phyloP scores from a whole-genome alignment of 2,888 invertebrate genomes.

The Trichopria drosophilae region DNA sequence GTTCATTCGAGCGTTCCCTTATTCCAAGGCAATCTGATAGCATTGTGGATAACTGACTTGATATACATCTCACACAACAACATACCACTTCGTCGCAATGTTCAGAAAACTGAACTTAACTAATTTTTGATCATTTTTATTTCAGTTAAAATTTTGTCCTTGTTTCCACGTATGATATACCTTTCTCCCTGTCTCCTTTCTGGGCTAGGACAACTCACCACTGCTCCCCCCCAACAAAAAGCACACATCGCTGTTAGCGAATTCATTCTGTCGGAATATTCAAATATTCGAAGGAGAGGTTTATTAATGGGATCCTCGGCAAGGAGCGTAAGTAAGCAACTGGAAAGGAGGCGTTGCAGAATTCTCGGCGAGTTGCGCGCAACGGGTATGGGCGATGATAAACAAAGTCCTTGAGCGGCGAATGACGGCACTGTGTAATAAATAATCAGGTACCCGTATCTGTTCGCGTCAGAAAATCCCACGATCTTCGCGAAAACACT shows the following conservation, averaged over 20 bases:
- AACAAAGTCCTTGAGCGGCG: slow-evolving; percentile 25
- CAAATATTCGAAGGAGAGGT: slow-evolving; percentile 28
- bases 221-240: not conserved
- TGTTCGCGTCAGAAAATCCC: slow-evolving; percentile 11
- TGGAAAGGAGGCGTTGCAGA: slow-evolving; percentile 12
- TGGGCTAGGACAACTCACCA: no score
- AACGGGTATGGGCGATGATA: slow-evolving; percentile 17
- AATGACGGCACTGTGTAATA: slow-evolving; percentile 24
- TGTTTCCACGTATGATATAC: no score
- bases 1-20: slow-evolving; percentile 28
- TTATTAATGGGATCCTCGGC: slow-evolving; percentile 28
- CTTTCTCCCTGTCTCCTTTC: no score
- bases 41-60: slow-evolving; percentile 26
- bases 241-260: not conserved
- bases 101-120: no score
- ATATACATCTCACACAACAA: slow-evolving; percentile 47
- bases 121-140: no score
- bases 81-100: slow-evolving; percentile 27
- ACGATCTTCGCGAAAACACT: slow-evolving; percentile 26
- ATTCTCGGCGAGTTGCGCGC: slow-evolving; percentile 3
- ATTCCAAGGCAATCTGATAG: slow-evolving; percentile 23
- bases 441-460: slow-evolving; percentile 13
- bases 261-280: slow-evolving; percentile 4
- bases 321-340: slow-evolving; percentile 3
- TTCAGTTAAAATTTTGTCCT: no score